Evolutionary conservation across 1,140 invertebrate species (phyloP), one percentile per base, ranked within the genome.

Genomic region (Metopolophium dirhodum): DNA sequence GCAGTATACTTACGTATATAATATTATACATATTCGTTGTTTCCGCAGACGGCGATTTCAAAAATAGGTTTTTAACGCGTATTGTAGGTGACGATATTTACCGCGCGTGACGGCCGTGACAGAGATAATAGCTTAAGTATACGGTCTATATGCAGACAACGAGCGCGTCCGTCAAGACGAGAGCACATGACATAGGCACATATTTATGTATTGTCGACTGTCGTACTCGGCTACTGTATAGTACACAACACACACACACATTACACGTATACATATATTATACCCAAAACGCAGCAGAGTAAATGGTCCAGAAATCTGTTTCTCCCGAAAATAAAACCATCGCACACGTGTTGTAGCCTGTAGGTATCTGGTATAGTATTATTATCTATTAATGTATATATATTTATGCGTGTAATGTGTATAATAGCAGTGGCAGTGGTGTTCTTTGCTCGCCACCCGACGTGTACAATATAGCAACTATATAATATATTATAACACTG

Each of bases 21-120:
- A 54, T 54, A 23, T 22, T 41, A 41, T 54, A 54, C 26, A 9
- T 26, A 35, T 30, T 49, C 54, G 90, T 83, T 91, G 90, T 91
- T 91, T 91, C 68, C 90, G 90, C 61, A 49, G 90, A 51, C 30
- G n/a, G n/a, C 30, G 90, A 83, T 83, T 91, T 91, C 90, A 82
- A 82, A 91, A 91, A 91, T 91, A 91, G 61, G 41, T 49, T 51
- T 82, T 54, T 89, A 89, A 51, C 86, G 87, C 45, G 26, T 49
- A 88, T 49, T 51, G 2, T 49, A 89, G 87, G 87, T 89, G 87
- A 54, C 87, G 87, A 89, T 54, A 37, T 51, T 89, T n/a, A 54
- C 83, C 35, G 82, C 37, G 7, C 82, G 82, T 22, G 82, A 83
- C 35, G 18, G 22, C 22, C 22, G 37, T 41, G 83, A 85, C 22